Evolutionary conservation across 2,888 invertebrate species (phyloP), one percentile per base, ranked within the genome.

Genomic region (Euphydryas editha): DNA sequence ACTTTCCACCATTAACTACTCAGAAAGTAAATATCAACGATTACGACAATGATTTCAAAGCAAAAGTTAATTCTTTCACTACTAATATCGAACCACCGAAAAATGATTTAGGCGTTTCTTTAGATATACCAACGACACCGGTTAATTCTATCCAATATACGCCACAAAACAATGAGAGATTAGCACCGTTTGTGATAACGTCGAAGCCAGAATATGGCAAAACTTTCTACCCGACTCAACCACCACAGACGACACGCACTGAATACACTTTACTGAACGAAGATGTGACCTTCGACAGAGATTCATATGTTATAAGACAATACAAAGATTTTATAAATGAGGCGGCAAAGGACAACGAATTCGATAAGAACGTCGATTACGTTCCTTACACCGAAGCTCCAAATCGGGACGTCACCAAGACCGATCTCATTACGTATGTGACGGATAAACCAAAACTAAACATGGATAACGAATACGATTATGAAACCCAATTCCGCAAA

Each of bases 261-360:
- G 75, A 69, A 36, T 78, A 75, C 51, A 69, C 65, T 30, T 67
- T 68, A 7, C 39, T 72, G 7, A 75, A 69, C 10, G 69, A 80
- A 64, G 81, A 82, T 49, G 81, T 76, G 24, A 76, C 74, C 65
- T 81, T 78, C 71, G 82, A 87, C 75, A 79, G 84, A 71, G 84
- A 80, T 6, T 77, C 86, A 13, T 90, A 85, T 73, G 80, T 87
- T 55, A 85, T 90, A 66, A 87, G 86, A 72, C 86, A 88, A 73
- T 87, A 85, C 72, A 80, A 80, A 61, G 90, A 90, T 69, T 84
- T 88, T 65, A 73, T 89, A 24, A 79, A 82, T 70, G 82, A 79
- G 30, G 84, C 85, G 0, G 79, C 81, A 1, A 85, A 81, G 65
- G 78, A 75, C 49, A 70, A 65, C 30, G 84, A 85, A n/a, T 82